These are phyloP conservation scores for Sminthopsis crassicaudata DNA, from an alignment of 2,113 vertebrate genomes.

Conservation along the genomic window DNA sequence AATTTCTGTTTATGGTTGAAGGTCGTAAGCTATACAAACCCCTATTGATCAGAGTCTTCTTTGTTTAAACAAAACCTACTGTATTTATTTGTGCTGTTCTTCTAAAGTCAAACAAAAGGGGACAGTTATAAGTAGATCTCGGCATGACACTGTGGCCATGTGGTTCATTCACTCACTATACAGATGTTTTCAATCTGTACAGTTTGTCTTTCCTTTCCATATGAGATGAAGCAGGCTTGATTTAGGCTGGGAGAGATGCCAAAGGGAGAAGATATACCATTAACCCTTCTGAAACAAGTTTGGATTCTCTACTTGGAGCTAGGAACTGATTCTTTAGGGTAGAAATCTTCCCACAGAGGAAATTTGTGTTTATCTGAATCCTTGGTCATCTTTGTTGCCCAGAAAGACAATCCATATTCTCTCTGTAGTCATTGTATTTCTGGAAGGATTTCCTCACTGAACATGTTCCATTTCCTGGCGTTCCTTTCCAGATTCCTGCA, in stretches of 20 bases:
- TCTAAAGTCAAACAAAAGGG: conserved; percentile 87
- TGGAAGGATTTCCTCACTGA: background rate
- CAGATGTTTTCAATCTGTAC: conserved; percentile 93
- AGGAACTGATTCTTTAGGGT: background rate
- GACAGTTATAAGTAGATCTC: conserved; percentile 82
- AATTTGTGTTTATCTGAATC: background rate
- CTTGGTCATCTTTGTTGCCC: fast-evolving
- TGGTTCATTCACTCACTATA: conserved; percentile 83
- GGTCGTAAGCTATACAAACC: conserved; percentile 87
- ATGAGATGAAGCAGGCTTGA: conserved; percentile 89
- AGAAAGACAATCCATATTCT: background rate
- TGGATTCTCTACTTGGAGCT: background rate
- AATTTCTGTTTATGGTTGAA: conserved; percentile 86
- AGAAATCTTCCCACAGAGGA: fast-evolving
- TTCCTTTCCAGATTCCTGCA: background rate
- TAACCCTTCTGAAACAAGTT: conserved; percentile 87
- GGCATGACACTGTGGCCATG: conserved; percentile 84
- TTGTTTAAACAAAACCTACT: conserved; percentile 88
- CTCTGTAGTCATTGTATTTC: background rate
- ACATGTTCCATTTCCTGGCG: background rate
- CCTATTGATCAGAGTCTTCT: conserved; percentile 86
- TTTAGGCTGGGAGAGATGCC: conserved; percentile 89
- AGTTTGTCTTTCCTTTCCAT: conserved; percentile 89
- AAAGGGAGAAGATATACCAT: conserved; percentile 85
- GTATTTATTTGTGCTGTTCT: conserved; percentile 86